phyloP scores from a whole-genome alignment of 2,888 invertebrate species.

The Lordiphosa andalusiaca region DNA sequence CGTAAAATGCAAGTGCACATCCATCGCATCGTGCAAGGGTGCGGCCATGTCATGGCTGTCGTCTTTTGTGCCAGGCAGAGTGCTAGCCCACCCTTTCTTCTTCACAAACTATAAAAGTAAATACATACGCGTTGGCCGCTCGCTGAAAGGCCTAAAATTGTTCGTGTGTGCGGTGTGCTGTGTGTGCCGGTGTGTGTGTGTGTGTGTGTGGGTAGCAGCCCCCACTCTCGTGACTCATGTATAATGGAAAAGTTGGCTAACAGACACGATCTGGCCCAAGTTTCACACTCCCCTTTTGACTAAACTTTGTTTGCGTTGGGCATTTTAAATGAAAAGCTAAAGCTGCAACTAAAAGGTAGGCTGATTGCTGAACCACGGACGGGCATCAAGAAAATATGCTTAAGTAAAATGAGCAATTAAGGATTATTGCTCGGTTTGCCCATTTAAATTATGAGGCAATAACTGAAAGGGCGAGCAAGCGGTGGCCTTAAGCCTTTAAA shows the following conservation, averaged over 20 bases:
- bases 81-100: slow-evolving; percentile 5
- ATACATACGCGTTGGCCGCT: slow-evolving; percentile 48
- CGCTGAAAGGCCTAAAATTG: slow-evolving; percentile 64
- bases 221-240: slow-evolving; percentile 39
- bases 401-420: slow-evolving; percentile 71
- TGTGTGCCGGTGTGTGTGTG: slow-evolving; percentile 11
- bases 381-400: slow-evolving; percentile 58
- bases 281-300: slow-evolving; percentile 45
- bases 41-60: slow-evolving; percentile 16
- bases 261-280: slow-evolving; percentile 44
- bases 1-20: slow-evolving; percentile 69
- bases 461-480: slow-evolving; percentile 31
- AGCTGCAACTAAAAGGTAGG: slow-evolving; percentile 32
- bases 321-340: slow-evolving; percentile 65
- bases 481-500: slow-evolving; percentile 24
- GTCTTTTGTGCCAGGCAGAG: slow-evolving; percentile 39
- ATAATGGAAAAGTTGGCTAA: slow-evolving; percentile 57
- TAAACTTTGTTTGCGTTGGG: slow-evolving; percentile 67
- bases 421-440: slow-evolving; percentile 68
- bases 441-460: slow-evolving; percentile 64
- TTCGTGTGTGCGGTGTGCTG: slow-evolving; percentile 8
- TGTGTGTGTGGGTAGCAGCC: slow-evolving; percentile 16
- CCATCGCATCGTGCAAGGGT: slow-evolving; percentile 35
- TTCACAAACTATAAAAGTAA: slow-evolving; percentile 39
- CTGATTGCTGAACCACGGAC: slow-evolving; percentile 8